Evolutionary conservation across 64 coral and sea anemone genomes (phyloP), one percentile per base, ranked within the genome.

Genomic region (Actinia equina): DNA sequence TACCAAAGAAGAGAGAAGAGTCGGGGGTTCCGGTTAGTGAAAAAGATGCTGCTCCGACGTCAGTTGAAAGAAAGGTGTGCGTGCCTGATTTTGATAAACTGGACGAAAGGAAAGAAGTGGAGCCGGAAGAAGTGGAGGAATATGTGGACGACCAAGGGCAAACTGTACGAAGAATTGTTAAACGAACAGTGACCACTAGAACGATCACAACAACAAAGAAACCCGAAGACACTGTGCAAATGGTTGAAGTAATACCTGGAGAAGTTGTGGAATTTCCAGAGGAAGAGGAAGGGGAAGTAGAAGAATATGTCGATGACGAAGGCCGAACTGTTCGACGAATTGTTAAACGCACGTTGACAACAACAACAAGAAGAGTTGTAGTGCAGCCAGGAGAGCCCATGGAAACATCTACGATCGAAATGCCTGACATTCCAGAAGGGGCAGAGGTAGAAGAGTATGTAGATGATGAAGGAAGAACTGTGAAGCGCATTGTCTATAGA

Each of bases 221-320:
- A 62, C 44, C 26, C 57, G 70, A 88, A 42, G 70, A 56, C 46
- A 61, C 44, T 25, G 26, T 81, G 27, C 22, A 88, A 19, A 30
- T 46, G 37, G 71, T 77, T 27, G 19, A 51, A 52, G 52, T 27
- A 16, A 12, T 20, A 56, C 52, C 42, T 43, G 55, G 15, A 16
- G 74, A 88, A 22, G 64, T 30, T 49, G 0, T 87, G n/a, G 44
- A 52, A 76, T 22, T n/a, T 52, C 77, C 76, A 87, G 65, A 7
- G 19, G 23, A 80, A 12, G 42, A 49, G 56, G 61, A 84, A 25
- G 87, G 80, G 5, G 89, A 86, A 59, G 52, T 91, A 3, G 89
- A 95, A 62, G 94, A 95, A 59, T 89, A 59, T 86, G 86, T 82
- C 74, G 94, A 95, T 86, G 86, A 91, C 2, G 26, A 92, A 86